Base-by-base conservation (phyloP, 2,888 invertebrate species). In the Himalopsyche tibetana region DNA sequence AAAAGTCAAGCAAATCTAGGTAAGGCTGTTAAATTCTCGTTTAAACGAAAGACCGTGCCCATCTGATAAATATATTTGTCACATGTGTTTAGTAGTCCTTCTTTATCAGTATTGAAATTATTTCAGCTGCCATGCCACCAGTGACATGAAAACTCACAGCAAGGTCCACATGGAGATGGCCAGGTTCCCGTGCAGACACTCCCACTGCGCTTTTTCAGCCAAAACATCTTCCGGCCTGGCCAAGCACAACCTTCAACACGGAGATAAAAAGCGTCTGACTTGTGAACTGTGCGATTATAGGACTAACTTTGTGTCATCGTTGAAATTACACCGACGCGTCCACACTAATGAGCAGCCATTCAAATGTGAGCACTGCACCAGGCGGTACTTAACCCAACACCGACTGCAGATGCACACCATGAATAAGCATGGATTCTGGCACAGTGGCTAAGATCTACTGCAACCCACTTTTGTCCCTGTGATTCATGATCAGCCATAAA, bases 271-370 rank as follows among this genome's bases (percentile, higher is more conserved):
- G 63, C 63, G 63, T 28, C 28, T 63, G 1, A 11, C 19, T 15
- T 63, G 63, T 63, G 63, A 63, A n/a, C 19, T 63, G 19, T 63
- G 63, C 28, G 19, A 63, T 19, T 63, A 19, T 19, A 63, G 19
- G 9, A 63, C 63, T 63, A 63, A 63, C 28, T 63, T 63, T 28
- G 28, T 63, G 63, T 63, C 63, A 28, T 63, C 63, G 63, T 28
- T 63, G 8, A 63, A 63, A 63, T 28, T 63, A 8, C 84, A 84
- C 19, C 55, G 17, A 17, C 80, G 84, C 11, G 55, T 45, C 17
- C 84, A 84, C 80, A 80, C 81, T 4, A 80, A 80, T 40, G 84
- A 84, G 40, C 69, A 40, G 40, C 84, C 84, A 19, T 80, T 80
- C 40, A 40, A 42, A 9, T 84, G 84, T 55, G 55, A 55, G 19